These are phyloP conservation scores for Scylla paramamosain DNA, from an alignment of 1,140 invertebrate genomes.

Conservation along the genomic window DNA sequence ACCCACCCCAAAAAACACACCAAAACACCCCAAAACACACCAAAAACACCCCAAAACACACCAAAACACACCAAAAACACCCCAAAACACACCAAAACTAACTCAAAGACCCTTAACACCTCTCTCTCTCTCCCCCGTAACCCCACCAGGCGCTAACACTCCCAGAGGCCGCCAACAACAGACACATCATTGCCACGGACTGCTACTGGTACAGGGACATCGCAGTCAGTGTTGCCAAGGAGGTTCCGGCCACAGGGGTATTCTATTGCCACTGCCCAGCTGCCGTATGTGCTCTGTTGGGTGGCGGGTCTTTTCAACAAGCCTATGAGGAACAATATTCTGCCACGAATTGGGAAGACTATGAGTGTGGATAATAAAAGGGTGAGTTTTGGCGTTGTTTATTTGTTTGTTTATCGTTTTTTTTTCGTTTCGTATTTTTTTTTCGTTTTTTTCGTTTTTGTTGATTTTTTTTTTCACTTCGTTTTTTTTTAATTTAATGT, in stretches of 20 bases:
- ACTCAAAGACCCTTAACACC: too few species aligned
- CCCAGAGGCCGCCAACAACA: conserved; percentile 81
- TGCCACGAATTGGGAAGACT: conserved; percentile 81
- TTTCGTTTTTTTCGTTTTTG: too few species aligned
- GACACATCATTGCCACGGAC: conserved; percentile 80
- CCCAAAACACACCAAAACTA: too few species aligned
- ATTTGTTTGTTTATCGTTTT: too few species aligned
- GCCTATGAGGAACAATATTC: conserved; percentile 80
- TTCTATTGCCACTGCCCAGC: conserved; percentile 81
- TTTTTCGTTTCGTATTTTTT: too few species aligned
- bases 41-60: too few species aligned
- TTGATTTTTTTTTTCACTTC: too few species aligned
- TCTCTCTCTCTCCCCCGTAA: neutral
- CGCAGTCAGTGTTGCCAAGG: conserved; percentile 80
- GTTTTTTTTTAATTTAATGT: too few species aligned
- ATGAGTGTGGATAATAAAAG: conserved; percentile 82
- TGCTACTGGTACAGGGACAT: conserved; percentile 82
- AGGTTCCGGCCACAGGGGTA: conserved; percentile 82
- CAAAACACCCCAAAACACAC: too few species aligned
- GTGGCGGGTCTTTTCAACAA: conserved; percentile 81
- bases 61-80: too few species aligned
- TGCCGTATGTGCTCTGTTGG: conserved; percentile 82
- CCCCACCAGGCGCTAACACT: conserved; percentile 80
- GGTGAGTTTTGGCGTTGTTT: conserved; percentile 78
- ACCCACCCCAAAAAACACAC: too few species aligned